Percentiles rank a stretch among this genome's conserved stretches.
These are phyloP conservation scores for Henricia sp. DNA, from an alignment of 53 echinoderm and acorn worm genomes.

Conservation along the genomic window DNA sequence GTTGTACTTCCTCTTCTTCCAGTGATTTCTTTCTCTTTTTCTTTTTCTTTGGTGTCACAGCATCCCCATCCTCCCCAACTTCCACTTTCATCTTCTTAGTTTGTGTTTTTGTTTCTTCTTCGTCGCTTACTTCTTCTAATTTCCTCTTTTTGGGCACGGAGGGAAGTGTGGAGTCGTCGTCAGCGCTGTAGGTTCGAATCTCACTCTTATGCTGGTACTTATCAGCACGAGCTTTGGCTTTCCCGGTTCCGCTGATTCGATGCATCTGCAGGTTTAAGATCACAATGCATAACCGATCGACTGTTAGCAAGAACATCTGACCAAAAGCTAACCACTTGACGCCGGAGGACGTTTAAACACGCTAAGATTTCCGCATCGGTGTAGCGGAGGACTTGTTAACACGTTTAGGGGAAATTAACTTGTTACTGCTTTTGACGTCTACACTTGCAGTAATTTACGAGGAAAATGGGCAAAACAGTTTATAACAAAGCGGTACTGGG, in stretches of 20 bases:
- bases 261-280: slow-evolving; percentile 71
- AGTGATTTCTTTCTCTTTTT: slow-evolving; percentile 81
- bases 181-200: slow-evolving; percentile 80
- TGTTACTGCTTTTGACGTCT: too few species aligned
- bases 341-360: too few species aligned
- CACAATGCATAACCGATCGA: too few species aligned
- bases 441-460: too few species aligned
- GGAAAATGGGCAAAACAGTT: too few species aligned
- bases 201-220: slow-evolving; percentile 97
- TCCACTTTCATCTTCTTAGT: slow-evolving; percentile 50
- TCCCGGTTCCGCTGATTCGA: slow-evolving; percentile 92
- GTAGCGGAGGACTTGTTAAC: too few species aligned
- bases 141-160: slow-evolving; percentile 81
- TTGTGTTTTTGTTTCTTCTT: slow-evolving; percentile 3
- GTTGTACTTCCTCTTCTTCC: slow-evolving; percentile 42
- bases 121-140: slow-evolving; percentile 56
- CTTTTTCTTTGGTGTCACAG: slow-evolving; percentile 53
- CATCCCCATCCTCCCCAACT: slow-evolving; percentile 15
- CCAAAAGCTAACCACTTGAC: too few species aligned
- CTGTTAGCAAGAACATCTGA: too few species aligned
- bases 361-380: too few species aligned
- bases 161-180: slow-evolving; percentile 94
- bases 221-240: slow-evolving; percentile 83
- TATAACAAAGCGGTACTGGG: too few species aligned
- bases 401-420: too few species aligned